Conservation (phyloP, 2,113 vertebrate species). For the Brachirus orientalis region DNA sequence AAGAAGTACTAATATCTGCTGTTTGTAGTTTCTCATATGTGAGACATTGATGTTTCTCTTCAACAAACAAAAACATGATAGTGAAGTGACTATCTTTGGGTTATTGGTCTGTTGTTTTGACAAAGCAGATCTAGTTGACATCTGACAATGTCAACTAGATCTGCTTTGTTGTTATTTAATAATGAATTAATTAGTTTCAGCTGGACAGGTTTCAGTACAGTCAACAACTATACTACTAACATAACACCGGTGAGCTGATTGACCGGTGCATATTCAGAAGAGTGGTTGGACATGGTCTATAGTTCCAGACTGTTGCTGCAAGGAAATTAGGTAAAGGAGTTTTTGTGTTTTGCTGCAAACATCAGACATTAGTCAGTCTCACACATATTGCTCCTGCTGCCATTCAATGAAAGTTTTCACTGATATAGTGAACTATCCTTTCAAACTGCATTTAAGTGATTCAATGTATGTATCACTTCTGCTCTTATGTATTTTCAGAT, state of each 20-base stretch:
- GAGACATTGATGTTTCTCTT: too few species aligned
- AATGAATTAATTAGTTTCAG: not conserved
- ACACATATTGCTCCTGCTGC: constrained; percentile 34
- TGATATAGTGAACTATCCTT: too few species aligned
- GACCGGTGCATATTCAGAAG: not conserved
- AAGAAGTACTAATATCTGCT: too few species aligned
- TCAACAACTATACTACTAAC: not conserved
- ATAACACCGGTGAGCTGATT: not conserved
- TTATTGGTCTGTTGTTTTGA: not conserved
- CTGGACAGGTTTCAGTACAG: not conserved
- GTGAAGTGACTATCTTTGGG: not conserved
- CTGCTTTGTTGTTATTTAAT: not conserved
- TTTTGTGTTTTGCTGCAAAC: too few species aligned
- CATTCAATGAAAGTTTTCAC: not conserved
- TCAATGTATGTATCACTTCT: not conserved
- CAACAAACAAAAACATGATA: too few species aligned
- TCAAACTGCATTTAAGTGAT: too few species aligned
- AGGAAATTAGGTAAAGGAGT: too few species aligned
- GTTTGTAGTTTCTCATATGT: too few species aligned
- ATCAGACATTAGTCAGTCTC: not conserved
- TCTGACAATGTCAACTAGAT: not conserved
- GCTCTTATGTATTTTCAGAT: too few species aligned
- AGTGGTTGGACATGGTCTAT: not conserved
- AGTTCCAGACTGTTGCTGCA: not conserved
- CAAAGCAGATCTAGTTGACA: not conserved